Evolutionary conservation across 1,140 invertebrate species (phyloP), one percentile per base, ranked within the genome.

Genomic region (Cherax quadricarinatus): DNA sequence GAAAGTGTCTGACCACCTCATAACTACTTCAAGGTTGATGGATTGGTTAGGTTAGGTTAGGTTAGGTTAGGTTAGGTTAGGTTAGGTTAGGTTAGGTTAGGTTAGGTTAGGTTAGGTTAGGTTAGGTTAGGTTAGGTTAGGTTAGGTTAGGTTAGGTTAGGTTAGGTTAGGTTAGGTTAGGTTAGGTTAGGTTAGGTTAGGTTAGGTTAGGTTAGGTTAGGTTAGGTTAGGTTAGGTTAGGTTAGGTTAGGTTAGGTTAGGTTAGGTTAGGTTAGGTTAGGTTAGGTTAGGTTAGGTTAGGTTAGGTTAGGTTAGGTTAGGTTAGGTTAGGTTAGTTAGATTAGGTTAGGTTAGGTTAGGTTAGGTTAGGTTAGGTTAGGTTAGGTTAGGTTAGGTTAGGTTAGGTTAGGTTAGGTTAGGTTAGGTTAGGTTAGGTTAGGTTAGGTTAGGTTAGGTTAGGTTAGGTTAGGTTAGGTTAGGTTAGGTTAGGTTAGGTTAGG

Each of bases 201-300:
- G n/a, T n/a, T n/a, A 70, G 66, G 66, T 70, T 70, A 70, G 66
- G 66, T 70, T 70, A 70, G 66, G 12, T 70, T 70, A 70, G 66
- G 66, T 70, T 70, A 70, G 66, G 66, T 70, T 70, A 70, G 66
- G 21, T 70, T 70, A 70, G 66, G 66, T 70, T 70, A 70, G 66
- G 66, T 70, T 70, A 70, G 66, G 66, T 70, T 70, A 70, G 66
- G 66, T 70, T 70, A 70, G 66, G 66, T 70, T 70, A 70, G 66
- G 66, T 70, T 70, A 70, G 66, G 66, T 70, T 70, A 70, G 21
- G 21, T 70, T 70, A 70, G 66, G 12, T 70, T 70, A 70, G 66
- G 66, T 70, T 70, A 70, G 66, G 66, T 70, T 70, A 70, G 66
- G 66, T 70, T 70, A 70, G 66, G 66, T 70, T 70, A 70, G 66